Base-by-base conservation (phyloP, 2,113 vertebrate species). In the Cygnus buccinator region DNA sequence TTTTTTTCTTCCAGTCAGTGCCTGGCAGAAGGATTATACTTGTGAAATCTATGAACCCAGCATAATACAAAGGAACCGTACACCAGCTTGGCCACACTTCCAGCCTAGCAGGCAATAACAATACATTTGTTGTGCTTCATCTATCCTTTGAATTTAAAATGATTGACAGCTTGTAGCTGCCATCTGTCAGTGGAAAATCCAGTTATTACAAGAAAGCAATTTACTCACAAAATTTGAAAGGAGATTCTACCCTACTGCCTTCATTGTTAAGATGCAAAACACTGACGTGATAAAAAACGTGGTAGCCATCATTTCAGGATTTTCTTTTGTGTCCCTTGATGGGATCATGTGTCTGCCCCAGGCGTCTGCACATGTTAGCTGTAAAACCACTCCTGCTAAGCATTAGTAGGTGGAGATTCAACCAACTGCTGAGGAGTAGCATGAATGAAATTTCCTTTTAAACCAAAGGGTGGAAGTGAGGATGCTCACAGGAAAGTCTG, bases 141-240 rank as follows among this genome's bases (percentile, higher is more conserved):
- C 91, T 87, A 44, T 20, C 93, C 66, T 95, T 93, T 92, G 91
- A 89, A 93, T 94, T 76, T 74, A 76, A 86, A 87, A 37, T 93
- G 87, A 97, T 73, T 96, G 96, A 95, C 96, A 97, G 80, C 80
- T 95, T 82, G 91, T 94, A 95, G 84, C 77, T 95, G 91, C 94
- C 94, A 94, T 95, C 93, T 95, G 94, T 87, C 88, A 94, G 74
- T 73, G 77, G 81, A 94, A 97, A 93, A 94, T 87, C 81, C 61
- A 54, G 74, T 89, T 94, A 66, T 82, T 94, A 93, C 81, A 94
- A 91, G 84, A 93, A 95, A 94, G 62, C 91, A 95, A 91, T 95
- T 95, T 97, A 86, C 84, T 75, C 80, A 57, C 31, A 18, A 84
- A 78, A 63, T 92, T 74, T 91, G 57, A 92, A 93, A 91, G 81